Evolutionary conservation across 2,888 invertebrate species (phyloP), one percentile per base, ranked within the genome.

Genomic region (Amitus sp.): DNA sequence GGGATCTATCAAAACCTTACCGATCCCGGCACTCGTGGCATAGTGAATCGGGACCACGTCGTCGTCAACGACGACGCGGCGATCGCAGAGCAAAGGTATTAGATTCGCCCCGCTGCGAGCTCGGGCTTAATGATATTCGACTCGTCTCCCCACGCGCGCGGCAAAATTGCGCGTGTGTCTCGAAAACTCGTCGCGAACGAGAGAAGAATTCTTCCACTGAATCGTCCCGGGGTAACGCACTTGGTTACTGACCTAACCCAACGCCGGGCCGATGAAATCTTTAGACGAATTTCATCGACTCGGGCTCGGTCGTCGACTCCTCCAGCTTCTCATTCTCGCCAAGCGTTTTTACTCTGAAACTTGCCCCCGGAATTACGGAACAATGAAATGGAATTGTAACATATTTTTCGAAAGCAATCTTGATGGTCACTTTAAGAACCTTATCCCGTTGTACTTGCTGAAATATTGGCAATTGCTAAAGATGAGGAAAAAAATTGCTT

Each of bases 31-130:
- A 50, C 55, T 60, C 40, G 45, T 42, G 28, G 39, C 47, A 57
- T 64, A 60, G 59, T 64, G 63, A 55, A 63, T n/a, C n/a, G n/a
- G n/a, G n/a, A n/a, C n/a, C n/a, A 23, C 60, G 56, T 64, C 53
- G 46, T 20, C 59, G 51, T 42, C 47, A 30, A 51, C 40, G 48
- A 40, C 7, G 49, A 54, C 39, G 49, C 23, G 3, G 23, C 23
- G 3, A 7, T 5, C 23, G 23, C 4, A 60, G 56, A 56, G 60
- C 53, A 55, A 59, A 46, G 50, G 49, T 15, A 47, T 50, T 37
- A 5, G 15, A 39, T 46, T 15, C 17, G 19, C 20, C 49, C 20
- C 13, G 28, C 15, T 50, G 47, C 42, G 53, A 49, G 49, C 56
- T 53, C 23, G 23, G n/a, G 12, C 50, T 64, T 60, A 64, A 64